Conservation (phyloP, 2,888 invertebrate genomes). For the Noctuana brunneofusca region DNA sequence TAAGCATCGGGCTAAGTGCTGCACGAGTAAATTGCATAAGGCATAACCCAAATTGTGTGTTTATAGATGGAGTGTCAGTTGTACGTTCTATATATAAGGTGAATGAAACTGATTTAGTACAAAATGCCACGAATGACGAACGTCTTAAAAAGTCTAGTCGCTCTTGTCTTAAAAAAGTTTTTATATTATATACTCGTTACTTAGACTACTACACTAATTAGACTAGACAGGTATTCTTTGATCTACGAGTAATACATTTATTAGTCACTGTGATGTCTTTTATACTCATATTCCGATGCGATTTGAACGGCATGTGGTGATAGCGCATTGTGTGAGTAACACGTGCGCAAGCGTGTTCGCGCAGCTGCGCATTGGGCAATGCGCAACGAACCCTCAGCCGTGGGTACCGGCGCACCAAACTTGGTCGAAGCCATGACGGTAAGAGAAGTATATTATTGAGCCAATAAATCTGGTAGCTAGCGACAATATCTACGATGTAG, state of each 20-base stretch:
- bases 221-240: no score
- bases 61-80: not conserved
- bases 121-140: no score
- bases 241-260: no score
- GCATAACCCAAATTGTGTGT: slow-evolving; percentile 15
- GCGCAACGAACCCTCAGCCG: not conserved
- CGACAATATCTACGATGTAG: not conserved
- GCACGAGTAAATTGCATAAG: slow-evolving; percentile 26
- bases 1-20: slow-evolving; percentile 20
- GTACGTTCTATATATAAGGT: not conserved
- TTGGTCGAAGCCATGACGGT: not conserved
- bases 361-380: slow-evolving; percentile 26
- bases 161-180: no score
- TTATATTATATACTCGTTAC: no score
- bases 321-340: slow-evolving; percentile 27
- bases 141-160: no score
- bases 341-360: slow-evolving; percentile 27
- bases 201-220: no score
- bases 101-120: not conserved
- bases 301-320: not conserved
- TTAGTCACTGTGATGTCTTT: no score
- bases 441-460: not conserved
- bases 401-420: no score
- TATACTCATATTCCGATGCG: no score
- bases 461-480: not conserved